These are phyloP conservation scores for Drosophila pseudoobscura DNA, from an alignment of 1,140 invertebrate species.

Conservation along the genomic window DNA sequence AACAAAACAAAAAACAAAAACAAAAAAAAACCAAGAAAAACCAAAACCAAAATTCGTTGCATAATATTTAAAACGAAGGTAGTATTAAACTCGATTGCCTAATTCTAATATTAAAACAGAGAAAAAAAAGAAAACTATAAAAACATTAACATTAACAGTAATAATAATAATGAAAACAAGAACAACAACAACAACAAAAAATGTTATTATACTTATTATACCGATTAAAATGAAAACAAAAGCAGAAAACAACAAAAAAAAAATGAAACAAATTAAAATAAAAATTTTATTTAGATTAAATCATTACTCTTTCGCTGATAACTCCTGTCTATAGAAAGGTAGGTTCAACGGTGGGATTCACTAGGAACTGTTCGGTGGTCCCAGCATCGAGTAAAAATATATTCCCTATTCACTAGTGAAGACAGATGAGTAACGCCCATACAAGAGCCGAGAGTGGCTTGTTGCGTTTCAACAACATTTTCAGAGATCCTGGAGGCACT, in stretches of 20 bases:
- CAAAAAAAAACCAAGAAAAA: conserved; percentile 39
- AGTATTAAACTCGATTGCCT: conserved; percentile 83
- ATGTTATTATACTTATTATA: conserved; percentile 83
- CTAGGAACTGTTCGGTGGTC: not conserved
- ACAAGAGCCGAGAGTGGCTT: too few species aligned
- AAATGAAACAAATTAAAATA: conserved; percentile 82
- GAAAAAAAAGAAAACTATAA: conserved; percentile 62
- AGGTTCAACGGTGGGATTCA: not conserved
- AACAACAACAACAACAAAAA: conserved; percentile 68
- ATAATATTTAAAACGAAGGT: conserved; percentile 82
- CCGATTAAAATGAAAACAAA: conserved; percentile 81
- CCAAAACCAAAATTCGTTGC: conserved; percentile 75
- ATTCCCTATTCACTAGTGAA: too few species aligned
- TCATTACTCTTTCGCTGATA: conserved; percentile 48
- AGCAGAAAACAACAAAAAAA: conserved; percentile 74
- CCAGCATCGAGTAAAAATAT: too few species aligned
- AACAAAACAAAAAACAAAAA: conserved; percentile 39
- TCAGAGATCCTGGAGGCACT: too few species aligned
- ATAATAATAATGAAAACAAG: conserved; percentile 73
- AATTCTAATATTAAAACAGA: conserved; percentile 82
- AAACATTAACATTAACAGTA: conserved; percentile 78
- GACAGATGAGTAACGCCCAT: too few species aligned
- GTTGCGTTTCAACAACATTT: too few species aligned
- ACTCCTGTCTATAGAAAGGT: conserved; percentile 7
- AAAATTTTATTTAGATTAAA: conserved; percentile 83